phyloP scores from a whole-genome alignment of 2,113 vertebrate species.

The Coptodon bakossiorum region DNA sequence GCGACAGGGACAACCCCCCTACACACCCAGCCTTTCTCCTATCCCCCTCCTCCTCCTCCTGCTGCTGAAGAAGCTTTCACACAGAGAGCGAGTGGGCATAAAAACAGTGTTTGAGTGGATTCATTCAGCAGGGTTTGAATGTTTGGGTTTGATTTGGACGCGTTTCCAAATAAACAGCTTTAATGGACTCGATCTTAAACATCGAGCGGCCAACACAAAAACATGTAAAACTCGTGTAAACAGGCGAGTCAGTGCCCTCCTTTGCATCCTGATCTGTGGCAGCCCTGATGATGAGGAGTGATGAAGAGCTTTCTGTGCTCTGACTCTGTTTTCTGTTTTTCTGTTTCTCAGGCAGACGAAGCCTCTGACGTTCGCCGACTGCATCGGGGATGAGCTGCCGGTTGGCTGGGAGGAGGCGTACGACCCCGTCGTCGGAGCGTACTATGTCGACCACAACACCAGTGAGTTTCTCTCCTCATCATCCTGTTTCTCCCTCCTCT shows the following conservation, averaged over 20 bases:
- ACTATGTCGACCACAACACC: conserved; percentile 98
- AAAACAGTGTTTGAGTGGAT: not conserved
- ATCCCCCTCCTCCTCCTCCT: not conserved
- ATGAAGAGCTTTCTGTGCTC: not conserved
- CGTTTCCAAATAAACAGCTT: not conserved
- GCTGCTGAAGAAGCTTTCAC: not conserved
- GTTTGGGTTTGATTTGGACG: not conserved
- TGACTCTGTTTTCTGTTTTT: not conserved
- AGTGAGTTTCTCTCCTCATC: conserved; percentile 72
- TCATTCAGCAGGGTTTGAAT: not conserved
- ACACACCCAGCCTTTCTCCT: not conserved
- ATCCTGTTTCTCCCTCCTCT: not conserved
- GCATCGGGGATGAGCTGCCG: conserved; percentile 93
- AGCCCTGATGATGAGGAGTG: not conserved
- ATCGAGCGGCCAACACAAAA: fast-evolving
- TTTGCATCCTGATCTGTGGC: not conserved
- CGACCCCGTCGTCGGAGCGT: conserved; percentile 87
- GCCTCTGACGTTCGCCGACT: conserved; percentile 96
- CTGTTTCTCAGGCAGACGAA: conserved; percentile 87
- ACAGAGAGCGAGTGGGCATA: not conserved
- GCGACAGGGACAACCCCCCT: not conserved
- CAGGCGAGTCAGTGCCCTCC: not conserved
- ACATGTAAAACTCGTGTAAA: fast-evolving
- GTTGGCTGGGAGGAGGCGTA: conserved; percentile 96
- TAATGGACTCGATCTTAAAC: not conserved